Conservation (phyloP, 1,140 invertebrate genomes). For the Mesaphorura yosii region DNA sequence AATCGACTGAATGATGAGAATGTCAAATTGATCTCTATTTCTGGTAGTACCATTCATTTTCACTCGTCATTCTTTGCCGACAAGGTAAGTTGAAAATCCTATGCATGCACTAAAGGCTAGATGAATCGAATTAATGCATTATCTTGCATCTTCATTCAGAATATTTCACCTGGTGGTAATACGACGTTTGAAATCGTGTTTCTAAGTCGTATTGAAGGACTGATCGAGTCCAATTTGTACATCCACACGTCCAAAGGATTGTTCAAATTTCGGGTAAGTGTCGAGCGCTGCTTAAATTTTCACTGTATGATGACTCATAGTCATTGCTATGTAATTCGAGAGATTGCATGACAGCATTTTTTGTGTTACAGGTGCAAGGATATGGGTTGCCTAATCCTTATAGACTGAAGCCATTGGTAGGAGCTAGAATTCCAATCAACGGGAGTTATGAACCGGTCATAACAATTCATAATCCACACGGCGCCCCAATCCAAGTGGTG, state of each 20-base stretch:
- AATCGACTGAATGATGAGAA: slow-evolving; percentile 63
- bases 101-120: not conserved
- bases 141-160: slow-evolving; percentile 47
- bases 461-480: slow-evolving; percentile 86
- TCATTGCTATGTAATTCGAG: not conserved
- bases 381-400: slow-evolving; percentile 75
- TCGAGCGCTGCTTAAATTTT: not conserved
- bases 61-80: slow-evolving; percentile 86
- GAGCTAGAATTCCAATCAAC: slow-evolving; percentile 80
- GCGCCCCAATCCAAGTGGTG: slow-evolving; percentile 66
- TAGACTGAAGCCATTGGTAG: slow-evolving; percentile 73
- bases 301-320: slow-evolving; percentile 39
- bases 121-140: slow-evolving; percentile 12
- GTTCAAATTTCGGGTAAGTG: slow-evolving; percentile 60
- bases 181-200: slow-evolving; percentile 93
- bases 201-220: slow-evolving; percentile 77
- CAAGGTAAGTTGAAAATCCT: slow-evolving; percentile 48
- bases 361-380: slow-evolving; percentile 55
- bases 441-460: slow-evolving; percentile 80
- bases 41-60: slow-evolving; percentile 74
- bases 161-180: slow-evolving; percentile 75
- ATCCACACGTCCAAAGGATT: slow-evolving; percentile 86
- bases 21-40: slow-evolving; percentile 73
- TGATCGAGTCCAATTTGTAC: slow-evolving; percentile 73
- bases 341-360: not conserved